These are phyloP conservation scores for Ophioninae sp. DNA, from an alignment of 2,888 invertebrate species.

Conservation along the genomic window DNA sequence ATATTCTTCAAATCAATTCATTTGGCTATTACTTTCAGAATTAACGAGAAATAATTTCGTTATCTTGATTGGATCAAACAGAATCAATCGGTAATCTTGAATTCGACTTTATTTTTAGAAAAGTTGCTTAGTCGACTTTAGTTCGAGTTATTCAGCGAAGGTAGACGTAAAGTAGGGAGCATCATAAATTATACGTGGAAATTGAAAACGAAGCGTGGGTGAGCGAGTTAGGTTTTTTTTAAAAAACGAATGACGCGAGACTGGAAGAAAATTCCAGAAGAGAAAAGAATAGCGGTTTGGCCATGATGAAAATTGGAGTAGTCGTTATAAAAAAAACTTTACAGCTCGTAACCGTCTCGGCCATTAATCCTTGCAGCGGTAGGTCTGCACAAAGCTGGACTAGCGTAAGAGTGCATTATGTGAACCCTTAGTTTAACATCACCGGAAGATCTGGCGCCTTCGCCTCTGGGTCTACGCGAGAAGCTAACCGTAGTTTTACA, in stretches of 20 bases:
- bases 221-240: neutral
- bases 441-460: slow-evolving; percentile 82
- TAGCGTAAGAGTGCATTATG: slow-evolving; percentile 87
- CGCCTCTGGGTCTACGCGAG: slow-evolving; percentile 84
- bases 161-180: neutral
- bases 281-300: neutral
- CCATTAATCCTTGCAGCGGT: slow-evolving; percentile 81
- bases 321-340: too few species aligned
- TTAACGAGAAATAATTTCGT: neutral
- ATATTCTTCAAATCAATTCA: neutral
- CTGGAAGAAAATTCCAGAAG: neutral
- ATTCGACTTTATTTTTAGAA: neutral
- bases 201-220: neutral
- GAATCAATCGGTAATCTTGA: too few species aligned
- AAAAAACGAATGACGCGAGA: neutral
- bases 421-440: slow-evolving; percentile 86
- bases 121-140: neutral
- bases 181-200: neutral
- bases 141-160: neutral
- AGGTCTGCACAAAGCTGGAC: slow-evolving; percentile 81
- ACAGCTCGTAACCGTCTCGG: slow-evolving; percentile 83
- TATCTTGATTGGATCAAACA: neutral
- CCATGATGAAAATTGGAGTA: neutral
- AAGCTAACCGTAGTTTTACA: slow-evolving; percentile 89
- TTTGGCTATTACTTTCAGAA: neutral